These are phyloP conservation scores for Mycteria americana DNA, from an alignment of 2,797 vertebrate genomes.

Conservation along the genomic window DNA sequence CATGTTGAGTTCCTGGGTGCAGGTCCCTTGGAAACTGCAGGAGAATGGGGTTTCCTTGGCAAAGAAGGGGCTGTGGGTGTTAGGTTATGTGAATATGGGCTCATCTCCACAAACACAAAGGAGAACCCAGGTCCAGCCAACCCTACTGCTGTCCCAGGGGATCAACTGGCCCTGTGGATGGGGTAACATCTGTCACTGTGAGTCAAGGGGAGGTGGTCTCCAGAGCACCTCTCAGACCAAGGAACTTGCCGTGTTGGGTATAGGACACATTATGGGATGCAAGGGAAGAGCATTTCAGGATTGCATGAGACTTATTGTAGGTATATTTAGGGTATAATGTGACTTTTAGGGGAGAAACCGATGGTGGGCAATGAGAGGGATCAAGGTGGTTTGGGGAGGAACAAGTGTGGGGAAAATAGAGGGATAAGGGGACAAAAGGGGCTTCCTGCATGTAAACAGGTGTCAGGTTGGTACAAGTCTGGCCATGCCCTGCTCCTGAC, in stretches of 20 bases:
- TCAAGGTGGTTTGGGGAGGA: background rate
- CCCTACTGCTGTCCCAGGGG: background rate
- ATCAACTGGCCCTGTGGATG: rapidly evolving
- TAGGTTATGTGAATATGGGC: background rate
- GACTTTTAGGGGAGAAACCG: background rate
- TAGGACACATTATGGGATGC: background rate
- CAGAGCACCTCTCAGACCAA: background rate
- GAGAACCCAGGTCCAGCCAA: background rate
- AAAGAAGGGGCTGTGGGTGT: background rate
- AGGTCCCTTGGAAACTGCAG: background rate
- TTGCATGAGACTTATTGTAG: background rate
- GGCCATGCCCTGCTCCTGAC: background rate
- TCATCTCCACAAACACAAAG: background rate
- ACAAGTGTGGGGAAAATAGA: background rate
- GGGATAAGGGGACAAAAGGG: background rate
- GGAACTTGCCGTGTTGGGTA: background rate
- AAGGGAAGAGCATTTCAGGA: background rate
- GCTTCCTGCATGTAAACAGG: rapidly evolving
- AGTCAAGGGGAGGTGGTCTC: background rate
- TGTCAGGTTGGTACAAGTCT: background rate
- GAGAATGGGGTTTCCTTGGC: background rate
- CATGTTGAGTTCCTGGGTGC: background rate
- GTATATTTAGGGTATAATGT: background rate
- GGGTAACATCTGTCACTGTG: no score
- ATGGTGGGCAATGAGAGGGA: background rate